Percentiles rank a stretch among this genome's conserved stretches.
phyloP scores from a whole-genome alignment of 1,140 invertebrate species.

The Megalopta genalis region DNA sequence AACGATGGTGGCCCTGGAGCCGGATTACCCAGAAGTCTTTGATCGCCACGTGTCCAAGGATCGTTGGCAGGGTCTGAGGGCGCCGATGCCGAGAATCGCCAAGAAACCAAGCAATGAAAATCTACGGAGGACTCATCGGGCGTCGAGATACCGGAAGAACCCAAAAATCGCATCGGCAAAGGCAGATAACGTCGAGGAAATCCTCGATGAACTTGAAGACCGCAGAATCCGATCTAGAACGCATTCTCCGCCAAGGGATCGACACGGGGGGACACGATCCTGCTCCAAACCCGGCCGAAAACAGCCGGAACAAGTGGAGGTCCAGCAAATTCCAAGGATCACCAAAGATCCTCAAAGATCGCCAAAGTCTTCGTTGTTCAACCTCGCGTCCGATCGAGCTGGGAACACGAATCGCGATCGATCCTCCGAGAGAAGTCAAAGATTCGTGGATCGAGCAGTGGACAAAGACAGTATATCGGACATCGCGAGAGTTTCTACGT shows the following conservation, averaged over 20 bases:
- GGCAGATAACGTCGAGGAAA: not conserved
- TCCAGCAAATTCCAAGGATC: too few species aligned
- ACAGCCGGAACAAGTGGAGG: not conserved
- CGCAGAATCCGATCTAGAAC: conserved; percentile 2
- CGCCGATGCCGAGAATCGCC: too few species aligned
- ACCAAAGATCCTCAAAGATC: not conserved
- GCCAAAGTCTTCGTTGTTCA: not conserved
- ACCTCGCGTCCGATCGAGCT: not conserved
- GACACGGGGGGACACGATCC: not conserved
- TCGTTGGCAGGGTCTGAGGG: not conserved
- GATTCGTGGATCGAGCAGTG: conserved; percentile 30
- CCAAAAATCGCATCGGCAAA: not conserved
- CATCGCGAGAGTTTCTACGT: not conserved
- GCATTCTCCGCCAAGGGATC: not conserved
- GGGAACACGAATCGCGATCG: not conserved
- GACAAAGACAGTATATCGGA: conserved; percentile 42
- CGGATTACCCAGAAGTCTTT: not conserved
- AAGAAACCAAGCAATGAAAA: not conserved
- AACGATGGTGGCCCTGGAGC: too few species aligned
- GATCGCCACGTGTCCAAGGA: not conserved
- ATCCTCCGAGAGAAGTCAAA: not conserved
- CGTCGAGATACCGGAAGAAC: not conserved
- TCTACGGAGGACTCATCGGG: not conserved
- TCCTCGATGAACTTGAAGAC: not conserved
- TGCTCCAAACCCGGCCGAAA: not conserved